phyloP scores from a whole-genome alignment of 2,888 invertebrate genomes.

The Kuschelorhynchus macadamiae region DNA sequence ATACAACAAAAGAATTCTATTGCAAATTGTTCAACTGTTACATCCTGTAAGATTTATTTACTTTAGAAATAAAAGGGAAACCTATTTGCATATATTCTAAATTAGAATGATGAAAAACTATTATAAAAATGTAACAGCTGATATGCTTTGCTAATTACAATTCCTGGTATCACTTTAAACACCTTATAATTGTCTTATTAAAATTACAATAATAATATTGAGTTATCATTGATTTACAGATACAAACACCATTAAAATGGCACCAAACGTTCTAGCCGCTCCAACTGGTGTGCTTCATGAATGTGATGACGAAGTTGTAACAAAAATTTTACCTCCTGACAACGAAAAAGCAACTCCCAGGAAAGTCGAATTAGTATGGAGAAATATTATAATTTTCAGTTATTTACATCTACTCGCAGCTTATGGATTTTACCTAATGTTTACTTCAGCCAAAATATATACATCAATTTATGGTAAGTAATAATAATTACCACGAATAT shows the following conservation, averaged over 20 bases:
- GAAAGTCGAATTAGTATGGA: slow-evolving; percentile 81
- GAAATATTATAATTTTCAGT: slow-evolving; percentile 84
- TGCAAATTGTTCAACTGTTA: no score
- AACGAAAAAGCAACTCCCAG: slow-evolving; percentile 69
- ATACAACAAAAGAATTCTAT: no score
- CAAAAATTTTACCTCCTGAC: slow-evolving; percentile 53
- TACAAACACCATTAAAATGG: slow-evolving; percentile 56
- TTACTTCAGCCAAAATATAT: slow-evolving; percentile 81
- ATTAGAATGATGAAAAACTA: no score
- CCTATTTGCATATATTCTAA: no score
- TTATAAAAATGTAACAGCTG: no score
- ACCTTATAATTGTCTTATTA: not conserved
- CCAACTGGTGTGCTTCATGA: slow-evolving; percentile 77
- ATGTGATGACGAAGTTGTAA: slow-evolving; percentile 74
- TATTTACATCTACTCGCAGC: slow-evolving; percentile 83
- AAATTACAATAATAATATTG: no score
- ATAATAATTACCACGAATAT: not conserved
- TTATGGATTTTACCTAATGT: slow-evolving; percentile 81
- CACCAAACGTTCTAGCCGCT: slow-evolving; percentile 63
- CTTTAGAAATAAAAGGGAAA: no score
- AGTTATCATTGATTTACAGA: no score
- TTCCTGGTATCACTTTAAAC: not conserved
- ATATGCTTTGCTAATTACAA: no score
- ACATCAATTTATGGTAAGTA: slow-evolving; percentile 81
- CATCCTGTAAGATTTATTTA: no score